Evolutionary conservation across 2,113 vertebrate genomes (phyloP), one percentile per base, ranked within the genome.

Genomic region (Ctenodactylus gundi): DNA sequence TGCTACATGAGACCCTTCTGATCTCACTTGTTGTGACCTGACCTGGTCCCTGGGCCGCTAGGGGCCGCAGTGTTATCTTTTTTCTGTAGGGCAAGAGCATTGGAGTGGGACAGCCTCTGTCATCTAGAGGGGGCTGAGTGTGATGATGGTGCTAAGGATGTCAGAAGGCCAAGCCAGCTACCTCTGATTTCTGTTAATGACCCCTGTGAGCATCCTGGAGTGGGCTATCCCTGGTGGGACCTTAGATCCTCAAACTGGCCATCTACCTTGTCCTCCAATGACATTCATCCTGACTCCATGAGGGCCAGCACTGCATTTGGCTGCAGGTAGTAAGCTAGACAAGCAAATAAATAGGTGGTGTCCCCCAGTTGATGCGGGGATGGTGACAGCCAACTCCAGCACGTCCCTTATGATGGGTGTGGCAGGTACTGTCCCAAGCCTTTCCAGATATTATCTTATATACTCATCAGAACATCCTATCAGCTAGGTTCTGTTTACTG

Each of bases 331-430:
- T 41, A 25, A 60, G 75, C 21, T 62, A 64, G 55, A 44, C 8
- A 29, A 27, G 64, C 58, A n/a, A 60, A 15, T 6, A 46, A 23
- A 64, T 17, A n/a, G 72, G 17, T 10, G 20, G 18, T 4, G 58
- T n/a, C 4, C 62, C 73, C 55, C n/a, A 6, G 18, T 15, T 34
- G 41, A 27, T 7, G 44, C 36, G 39, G 31, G 3, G 14, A 34
- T 0, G 34, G 44, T 7, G 10, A 34, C 31, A n/a, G n/a, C 34
- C 23, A 31, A 17, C 0, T 0, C 49, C 27, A 15, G 1, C 3
- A 23, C 68, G 9, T 0, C 6, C 31, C 39, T 76, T 34, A 7
- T 49, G 14, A 3, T 4, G 34, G 15, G n/a, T 21, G 29, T 7
- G 82, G 62, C n/a, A 53, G 62, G 62, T 27, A 13, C 44, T 36